Evolutionary conservation across 2,113 vertebrate species (phyloP).

Genomic region (Colaptes auratus): DNA sequence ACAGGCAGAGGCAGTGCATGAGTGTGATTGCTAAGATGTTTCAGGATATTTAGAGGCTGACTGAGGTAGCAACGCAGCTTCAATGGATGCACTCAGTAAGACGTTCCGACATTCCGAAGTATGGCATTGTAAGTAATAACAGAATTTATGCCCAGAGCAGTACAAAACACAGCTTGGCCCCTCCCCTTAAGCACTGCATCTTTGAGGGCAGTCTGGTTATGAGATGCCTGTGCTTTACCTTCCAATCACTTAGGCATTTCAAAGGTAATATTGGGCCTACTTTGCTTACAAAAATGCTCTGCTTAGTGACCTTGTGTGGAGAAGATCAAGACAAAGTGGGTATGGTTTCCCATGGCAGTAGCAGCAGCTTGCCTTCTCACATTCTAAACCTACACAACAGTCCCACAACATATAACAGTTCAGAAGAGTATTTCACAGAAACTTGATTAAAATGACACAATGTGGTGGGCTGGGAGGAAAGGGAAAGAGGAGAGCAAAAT

Average conservation of each 20-base stretch:
- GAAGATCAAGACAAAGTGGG: neutral
- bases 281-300: neutral
- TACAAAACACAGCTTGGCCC: neutral
- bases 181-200: neutral
- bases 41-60: neutral
- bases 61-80: neutral
- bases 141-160: neutral
- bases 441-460: slow-evolving; percentile 42
- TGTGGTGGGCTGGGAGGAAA: neutral
- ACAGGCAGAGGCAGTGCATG: neutral
- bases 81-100: neutral
- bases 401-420: neutral
- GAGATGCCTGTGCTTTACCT: neutral
- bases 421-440: slow-evolving; percentile 25
- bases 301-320: neutral
- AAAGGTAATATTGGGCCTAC: neutral
- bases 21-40: neutral
- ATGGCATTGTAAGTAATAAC: neutral
- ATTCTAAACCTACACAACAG: neutral
- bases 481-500: neutral
- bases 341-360: neutral
- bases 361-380: slow-evolving; percentile 31
- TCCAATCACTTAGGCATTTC: neutral
- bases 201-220: neutral
- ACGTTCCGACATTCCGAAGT: slow-evolving; percentile 10